phyloP scores from a whole-genome alignment of 2,113 vertebrate genomes.

The Triplophysa rosa region DNA sequence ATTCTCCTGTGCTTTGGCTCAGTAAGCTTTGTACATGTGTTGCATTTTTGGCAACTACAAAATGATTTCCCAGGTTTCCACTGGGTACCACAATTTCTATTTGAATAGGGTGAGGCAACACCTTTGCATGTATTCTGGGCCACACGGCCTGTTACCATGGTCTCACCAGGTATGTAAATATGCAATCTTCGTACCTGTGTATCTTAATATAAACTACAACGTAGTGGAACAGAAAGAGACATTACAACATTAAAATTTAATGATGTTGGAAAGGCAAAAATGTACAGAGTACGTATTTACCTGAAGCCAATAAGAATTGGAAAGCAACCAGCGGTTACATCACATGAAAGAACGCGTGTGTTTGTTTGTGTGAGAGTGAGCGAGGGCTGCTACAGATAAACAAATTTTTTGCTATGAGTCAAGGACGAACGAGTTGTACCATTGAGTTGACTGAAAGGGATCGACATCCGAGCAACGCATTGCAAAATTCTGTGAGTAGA shows the following conservation, averaged over 20 bases:
- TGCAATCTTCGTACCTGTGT: background rate
- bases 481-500: conserved; percentile 14
- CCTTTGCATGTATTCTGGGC: conserved; percentile 66
- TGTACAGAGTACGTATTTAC: background rate
- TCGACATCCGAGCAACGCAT: background rate
- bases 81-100: conserved; percentile 50
- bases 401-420: background rate
- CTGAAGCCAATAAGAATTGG: conserved; percentile 16
- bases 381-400: conserved; percentile 59
- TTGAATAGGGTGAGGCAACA: conserved; percentile 66
- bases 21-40: too few species aligned
- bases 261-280: background rate
- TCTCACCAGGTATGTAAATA: conserved; percentile 51
- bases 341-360: conserved; percentile 10
- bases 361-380: conserved; percentile 32
- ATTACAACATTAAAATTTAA: background rate
- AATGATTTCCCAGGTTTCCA: background rate
- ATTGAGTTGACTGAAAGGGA: background rate
- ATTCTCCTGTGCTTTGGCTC: too few species aligned
- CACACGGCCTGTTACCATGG: conserved; percentile 47
- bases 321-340: conserved; percentile 30
- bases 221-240: background rate
- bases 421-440: background rate
- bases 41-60: background rate
- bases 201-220: background rate